Conservation (phyloP, 2,888 invertebrate species). For the Drosophila quinaria region DNA sequence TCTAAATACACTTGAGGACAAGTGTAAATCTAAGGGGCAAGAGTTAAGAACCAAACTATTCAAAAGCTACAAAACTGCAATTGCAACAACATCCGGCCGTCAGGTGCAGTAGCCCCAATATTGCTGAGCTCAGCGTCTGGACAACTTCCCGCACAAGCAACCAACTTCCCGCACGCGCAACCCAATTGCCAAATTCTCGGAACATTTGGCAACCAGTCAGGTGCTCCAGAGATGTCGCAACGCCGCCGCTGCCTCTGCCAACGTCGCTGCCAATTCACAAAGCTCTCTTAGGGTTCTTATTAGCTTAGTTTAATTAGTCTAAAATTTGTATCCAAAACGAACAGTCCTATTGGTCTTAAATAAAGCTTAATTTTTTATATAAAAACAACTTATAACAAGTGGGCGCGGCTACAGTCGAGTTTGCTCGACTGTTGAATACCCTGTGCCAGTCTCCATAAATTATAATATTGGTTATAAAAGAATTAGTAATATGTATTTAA, state of each 20-base stretch:
- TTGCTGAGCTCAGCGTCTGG: background rate
- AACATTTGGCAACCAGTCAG: too few species aligned
- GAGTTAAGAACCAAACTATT: too few species aligned
- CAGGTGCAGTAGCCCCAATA: constrained; percentile 2
- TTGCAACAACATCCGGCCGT: background rate
- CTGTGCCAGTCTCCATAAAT: too few species aligned
- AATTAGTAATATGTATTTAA: too few species aligned
- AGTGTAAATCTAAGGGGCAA: constrained; percentile 2
- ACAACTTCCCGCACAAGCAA: background rate
- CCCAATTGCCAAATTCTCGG: background rate
- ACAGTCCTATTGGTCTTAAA: background rate
- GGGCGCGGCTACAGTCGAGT: too few species aligned
- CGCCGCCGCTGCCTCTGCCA: constrained; percentile 2
- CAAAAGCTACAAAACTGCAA: background rate
- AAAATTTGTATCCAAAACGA: background rate
- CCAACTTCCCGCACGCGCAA: background rate
- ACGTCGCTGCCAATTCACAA: background rate
- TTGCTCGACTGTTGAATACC: too few species aligned
- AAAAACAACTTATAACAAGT: too few species aligned
- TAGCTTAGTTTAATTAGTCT: constrained; percentile 1
- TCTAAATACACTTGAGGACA: constrained; percentile 1
- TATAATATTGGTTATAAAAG: too few species aligned
- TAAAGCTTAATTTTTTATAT: background rate
- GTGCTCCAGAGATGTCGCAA: background rate
- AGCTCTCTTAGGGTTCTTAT: background rate